These are phyloP conservation scores for Lampris megalopsis DNA, from an alignment of 2,113 vertebrate species.

Conservation along the genomic window DNA sequence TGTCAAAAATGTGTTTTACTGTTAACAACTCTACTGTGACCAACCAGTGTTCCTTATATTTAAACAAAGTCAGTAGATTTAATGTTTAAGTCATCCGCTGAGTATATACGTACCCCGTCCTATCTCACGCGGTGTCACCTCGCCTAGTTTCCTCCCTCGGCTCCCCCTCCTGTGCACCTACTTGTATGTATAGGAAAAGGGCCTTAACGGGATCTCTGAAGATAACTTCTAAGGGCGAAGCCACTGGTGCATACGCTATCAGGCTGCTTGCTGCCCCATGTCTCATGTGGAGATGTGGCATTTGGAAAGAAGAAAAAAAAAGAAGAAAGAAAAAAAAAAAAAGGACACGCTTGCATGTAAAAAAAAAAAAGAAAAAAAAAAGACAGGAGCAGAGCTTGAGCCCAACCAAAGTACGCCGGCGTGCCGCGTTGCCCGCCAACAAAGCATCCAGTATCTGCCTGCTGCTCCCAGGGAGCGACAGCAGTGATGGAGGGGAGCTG, in stretches of 20 bases:
- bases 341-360: conserved; percentile 49
- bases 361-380: conserved; percentile 52
- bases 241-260: conserved; percentile 61
- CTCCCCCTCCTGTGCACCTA: conserved; percentile 36
- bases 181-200: conserved; percentile 38
- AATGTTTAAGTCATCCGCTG: conserved; percentile 9
- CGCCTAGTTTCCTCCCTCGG: conserved; percentile 33
- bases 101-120: neutral
- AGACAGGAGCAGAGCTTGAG: conserved; percentile 31
- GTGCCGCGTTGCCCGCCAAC: conserved; percentile 45
- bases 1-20: too few species aligned
- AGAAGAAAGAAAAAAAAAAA: conserved; percentile 56
- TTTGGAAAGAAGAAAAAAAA: conserved; percentile 62
- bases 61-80: conserved; percentile 28
- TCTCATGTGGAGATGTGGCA: conserved; percentile 66
- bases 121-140: conserved; percentile 15
- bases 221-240: conserved; percentile 64
- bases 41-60: conserved; percentile 11
- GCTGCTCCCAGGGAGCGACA: conserved; percentile 46
- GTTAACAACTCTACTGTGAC: neutral
- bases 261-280: conserved; percentile 38
- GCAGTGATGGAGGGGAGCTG: conserved; percentile 19
- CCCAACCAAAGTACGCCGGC: conserved; percentile 57
- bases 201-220: conserved; percentile 56
- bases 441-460: conserved; percentile 64